These are phyloP conservation scores for Glareola pratincola DNA, from an alignment of 2,113 vertebrate species.

Conservation along the genomic window DNA sequence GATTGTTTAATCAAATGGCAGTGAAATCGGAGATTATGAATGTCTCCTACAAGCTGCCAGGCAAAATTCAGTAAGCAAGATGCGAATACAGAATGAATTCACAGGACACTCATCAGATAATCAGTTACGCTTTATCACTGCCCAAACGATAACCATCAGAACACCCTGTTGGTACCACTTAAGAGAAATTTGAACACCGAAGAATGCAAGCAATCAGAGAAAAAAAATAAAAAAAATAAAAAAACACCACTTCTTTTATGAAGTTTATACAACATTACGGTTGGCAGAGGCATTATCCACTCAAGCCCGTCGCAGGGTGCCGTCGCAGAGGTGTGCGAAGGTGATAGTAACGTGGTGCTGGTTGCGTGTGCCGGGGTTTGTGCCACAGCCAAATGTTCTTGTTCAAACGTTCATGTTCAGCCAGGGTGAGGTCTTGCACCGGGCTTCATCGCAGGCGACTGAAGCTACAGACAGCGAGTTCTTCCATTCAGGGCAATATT, in stretches of 20 bases:
- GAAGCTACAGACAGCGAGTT: background rate
- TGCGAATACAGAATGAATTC: background rate
- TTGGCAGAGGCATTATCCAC: background rate
- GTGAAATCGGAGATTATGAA: background rate
- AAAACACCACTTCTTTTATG: background rate
- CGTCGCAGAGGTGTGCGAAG: rapidly evolving
- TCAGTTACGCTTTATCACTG: background rate
- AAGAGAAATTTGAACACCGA: background rate
- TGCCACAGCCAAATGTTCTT: too few species aligned
- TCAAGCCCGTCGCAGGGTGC: rapidly evolving
- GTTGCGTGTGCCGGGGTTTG: rapidly evolving
- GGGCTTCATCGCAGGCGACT: rapidly evolving
- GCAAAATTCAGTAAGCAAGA: background rate
- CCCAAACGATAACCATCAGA: background rate
- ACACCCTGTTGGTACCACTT: background rate
- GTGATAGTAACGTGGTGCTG: rapidly evolving
- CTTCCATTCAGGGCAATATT: background rate
- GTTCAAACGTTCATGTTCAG: too few species aligned
- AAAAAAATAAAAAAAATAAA: too few species aligned
- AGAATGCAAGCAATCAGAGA: background rate
- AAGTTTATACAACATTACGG: background rate
- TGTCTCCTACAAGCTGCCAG: background rate
- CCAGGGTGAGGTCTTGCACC: rapidly evolving
- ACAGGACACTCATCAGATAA: background rate
- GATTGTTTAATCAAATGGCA: background rate